Evolutionary conservation across 2,797 vertebrate genomes (phyloP), one percentile per base, ranked within the genome.

Genomic region (Xiphorhynchus erythropygius): DNA sequence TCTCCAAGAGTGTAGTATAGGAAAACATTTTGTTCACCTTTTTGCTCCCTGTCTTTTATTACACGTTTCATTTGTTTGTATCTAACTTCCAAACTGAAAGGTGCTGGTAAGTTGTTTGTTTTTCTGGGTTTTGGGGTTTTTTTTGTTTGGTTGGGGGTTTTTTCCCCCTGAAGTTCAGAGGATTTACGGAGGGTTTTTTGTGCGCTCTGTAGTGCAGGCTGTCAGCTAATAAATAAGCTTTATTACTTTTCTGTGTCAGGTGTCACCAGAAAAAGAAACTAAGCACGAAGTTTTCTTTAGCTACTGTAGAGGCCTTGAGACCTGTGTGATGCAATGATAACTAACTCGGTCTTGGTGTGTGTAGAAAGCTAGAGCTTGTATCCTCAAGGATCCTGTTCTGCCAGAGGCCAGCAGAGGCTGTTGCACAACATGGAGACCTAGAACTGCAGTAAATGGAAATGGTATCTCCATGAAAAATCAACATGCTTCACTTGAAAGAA

Each of bases 161-260:
- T 30, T 0, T 2, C 2, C 5, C 5, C 13, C 4, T 9, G 17
- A 64, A 16, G 10, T n/a, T 84, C 44, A 37, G 27, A 32, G 47
- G 18, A 46, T 69, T 78, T 78, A 24, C 5, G n/a, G 33, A 52
- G 35, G 10, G 7, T 0, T 0, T 49, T 85, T 59, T 76, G 46
- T 57, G 33, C 17, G 18, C 13, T 85, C 57, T 63, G 75, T 87
- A 89, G 50, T 57, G 33, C 60, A 63, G 55, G 23, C 56, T 75
- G 5, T 62, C 24, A 14, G 23, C 47, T 68, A 59, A 57, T 62
- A 70, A 71, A 55, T 78, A 70, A 83, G 11, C 17, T 64, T 3
- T 69, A 56, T 75, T 74, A 25, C 6, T 81, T 27, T 24, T 25
- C 39, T 53, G 7, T 86, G 23, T 64, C 46, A 76, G n/a, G 44